Evolutionary conservation across 1,140 invertebrate species (phyloP).

Genomic region (Trichogramma pretiosum): DNA sequence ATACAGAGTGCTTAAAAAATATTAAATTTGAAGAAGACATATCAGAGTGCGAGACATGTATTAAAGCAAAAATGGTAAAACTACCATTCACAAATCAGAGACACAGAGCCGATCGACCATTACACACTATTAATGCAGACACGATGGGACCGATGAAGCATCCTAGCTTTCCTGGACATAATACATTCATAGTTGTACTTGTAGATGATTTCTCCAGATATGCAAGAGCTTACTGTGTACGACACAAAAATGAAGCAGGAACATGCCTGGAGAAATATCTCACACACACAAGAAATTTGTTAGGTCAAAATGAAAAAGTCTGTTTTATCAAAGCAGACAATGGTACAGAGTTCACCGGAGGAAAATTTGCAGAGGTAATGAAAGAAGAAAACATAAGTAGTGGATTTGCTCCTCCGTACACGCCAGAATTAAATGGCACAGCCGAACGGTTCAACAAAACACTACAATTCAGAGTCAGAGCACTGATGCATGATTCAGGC

Average conservation of each 20-base stretch:
- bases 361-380: constrained; percentile 14
- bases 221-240: constrained; percentile 9
- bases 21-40: constrained; percentile 11
- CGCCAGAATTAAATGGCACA: too few relatives aligned
- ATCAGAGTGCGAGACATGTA: constrained; percentile 19
- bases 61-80: constrained; percentile 19
- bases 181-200: constrained; percentile 13
- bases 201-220: constrained; percentile 16
- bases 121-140: constrained; percentile 18
- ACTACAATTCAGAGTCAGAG: not conserved
- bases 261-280: constrained; percentile 3
- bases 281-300: constrained; percentile 12
- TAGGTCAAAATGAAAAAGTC: constrained; percentile 14
- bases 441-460: constrained; percentile 3
- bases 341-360: constrained; percentile 13
- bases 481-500: not conserved
- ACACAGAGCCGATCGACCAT: constrained; percentile 12
- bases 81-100: constrained; percentile 17
- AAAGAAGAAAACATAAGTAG: constrained; percentile 13
- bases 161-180: constrained; percentile 11
- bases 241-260: constrained; percentile 13
- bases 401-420: constrained; percentile 8
- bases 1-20: constrained; percentile 2
- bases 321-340: too few relatives aligned
- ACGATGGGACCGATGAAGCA: constrained; percentile 16